Evolutionary conservation across 2,113 vertebrate genomes (phyloP), one percentile per base, ranked within the genome.

Genomic region (Carollia perspicillata): DNA sequence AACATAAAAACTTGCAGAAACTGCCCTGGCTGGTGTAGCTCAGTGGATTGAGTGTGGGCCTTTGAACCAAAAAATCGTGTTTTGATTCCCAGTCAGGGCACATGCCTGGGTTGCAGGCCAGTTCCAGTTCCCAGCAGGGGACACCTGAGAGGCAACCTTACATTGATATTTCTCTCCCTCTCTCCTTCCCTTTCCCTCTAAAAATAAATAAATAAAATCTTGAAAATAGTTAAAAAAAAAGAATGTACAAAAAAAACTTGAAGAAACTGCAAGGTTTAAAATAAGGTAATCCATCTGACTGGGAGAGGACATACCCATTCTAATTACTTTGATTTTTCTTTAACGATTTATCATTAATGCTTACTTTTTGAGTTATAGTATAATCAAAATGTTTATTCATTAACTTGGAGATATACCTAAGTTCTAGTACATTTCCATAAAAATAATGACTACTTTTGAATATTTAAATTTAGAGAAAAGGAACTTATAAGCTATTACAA

Each of bases 391-490:
- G 26, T 18, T 22, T 90, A 60, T 71, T 84, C 75, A n/a, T 75
- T 93, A 30, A 68, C 12, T 72, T 86, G 77, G 60, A 44, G 12
- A 26, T 66, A 51, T 49, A 71, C 47, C 88, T 71, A 78, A 94
- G 14, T 28, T 88, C 85, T 87, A 94, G 60, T 42, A 95, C 77
- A 84, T 55, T 68, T 26, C 49, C 85, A 49, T 63, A 49, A 51
- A 60, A 93, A 89, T 69, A 28, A 49, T 85, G 51, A 22, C 5
- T 1, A 6, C 3, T 91, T 95, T 37, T 53, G 66, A 72, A 63
- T 90, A 94, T 79, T 93, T 80, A 77, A 72, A 95, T 89, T 94
- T 77, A 91, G 81, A 53, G 51, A 89, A 63, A 96, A 68, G 33
- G 12, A 4, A 95, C 96, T 53, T 53, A 20, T 71, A 96, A 96